Evolutionary conservation across 2,797 vertebrate species (phyloP).

Genomic region (Sebastes cheni): DNA sequence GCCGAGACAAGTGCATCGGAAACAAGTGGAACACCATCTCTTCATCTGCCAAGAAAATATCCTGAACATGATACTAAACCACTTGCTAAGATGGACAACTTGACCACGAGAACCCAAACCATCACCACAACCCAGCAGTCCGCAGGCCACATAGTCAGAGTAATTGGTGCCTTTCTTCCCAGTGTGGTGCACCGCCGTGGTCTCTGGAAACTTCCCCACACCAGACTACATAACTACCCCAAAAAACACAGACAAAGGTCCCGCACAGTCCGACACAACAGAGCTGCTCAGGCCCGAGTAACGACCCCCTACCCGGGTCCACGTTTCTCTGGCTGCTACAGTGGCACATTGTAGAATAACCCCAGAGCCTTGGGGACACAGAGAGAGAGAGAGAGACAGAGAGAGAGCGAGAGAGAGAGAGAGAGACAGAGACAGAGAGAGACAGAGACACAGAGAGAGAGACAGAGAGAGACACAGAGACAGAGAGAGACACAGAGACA

Average conservation of each 20-base stretch:
- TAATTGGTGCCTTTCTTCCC: constrained; percentile 72
- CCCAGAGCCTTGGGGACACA: constrained; percentile 26
- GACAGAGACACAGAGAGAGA: too few species aligned
- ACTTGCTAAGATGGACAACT: constrained; percentile 47
- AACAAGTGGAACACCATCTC: constrained; percentile 48
- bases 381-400: neutral
- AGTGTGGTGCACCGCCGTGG: constrained; percentile 79
- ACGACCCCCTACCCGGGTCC: constrained; percentile 79
- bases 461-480: too few species aligned
- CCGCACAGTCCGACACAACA: constrained; percentile 72
- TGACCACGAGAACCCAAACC: constrained; percentile 56
- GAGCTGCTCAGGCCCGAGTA: constrained; percentile 79
- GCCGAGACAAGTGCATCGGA: constrained; percentile 55
- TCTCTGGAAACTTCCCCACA: constrained; percentile 70
- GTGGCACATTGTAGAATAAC: constrained; percentile 71
- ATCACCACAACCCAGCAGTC: constrained; percentile 68
- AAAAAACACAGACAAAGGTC: constrained; percentile 71
- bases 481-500: too few species aligned
- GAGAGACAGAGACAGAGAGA: too few species aligned
- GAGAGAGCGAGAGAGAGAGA: neutral
- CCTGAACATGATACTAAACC: constrained; percentile 47
- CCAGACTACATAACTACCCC: constrained; percentile 73
- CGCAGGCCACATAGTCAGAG: constrained; percentile 73
- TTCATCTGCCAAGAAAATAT: constrained; percentile 37
- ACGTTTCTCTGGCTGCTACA: constrained; percentile 75